phyloP scores from a whole-genome alignment of 2,113 vertebrate species.

The Drymodes brunneopygia region DNA sequence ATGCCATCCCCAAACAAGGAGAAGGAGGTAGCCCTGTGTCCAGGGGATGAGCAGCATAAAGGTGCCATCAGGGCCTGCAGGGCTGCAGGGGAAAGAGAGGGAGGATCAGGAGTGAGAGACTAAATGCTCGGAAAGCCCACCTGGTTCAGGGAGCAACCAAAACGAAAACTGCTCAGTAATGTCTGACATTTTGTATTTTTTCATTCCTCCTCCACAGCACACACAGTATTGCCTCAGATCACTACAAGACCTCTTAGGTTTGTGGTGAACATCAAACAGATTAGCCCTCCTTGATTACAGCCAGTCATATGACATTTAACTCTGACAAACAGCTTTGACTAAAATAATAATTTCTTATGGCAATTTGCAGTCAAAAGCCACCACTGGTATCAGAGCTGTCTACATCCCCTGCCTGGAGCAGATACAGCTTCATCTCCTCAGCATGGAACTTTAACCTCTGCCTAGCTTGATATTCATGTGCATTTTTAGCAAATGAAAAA shows the following conservation, averaged over 20 bases:
- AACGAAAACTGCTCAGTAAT: neutral
- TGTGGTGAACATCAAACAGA: neutral
- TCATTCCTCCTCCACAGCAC: neutral
- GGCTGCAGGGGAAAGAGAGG: neutral
- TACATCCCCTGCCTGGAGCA: neutral
- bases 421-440: neutral
- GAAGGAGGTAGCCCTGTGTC: neutral
- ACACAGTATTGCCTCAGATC: neutral
- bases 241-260: neutral
- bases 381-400: fast-evolving
- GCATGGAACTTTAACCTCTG: neutral
- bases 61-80: neutral
- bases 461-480: neutral
- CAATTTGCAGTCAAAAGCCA: neutral
- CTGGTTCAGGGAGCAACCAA: neutral
- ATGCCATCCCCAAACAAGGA: neutral
- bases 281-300: neutral
- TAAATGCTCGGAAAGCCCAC: neutral
- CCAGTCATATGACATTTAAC: neutral
- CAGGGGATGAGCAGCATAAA: neutral
- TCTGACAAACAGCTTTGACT: neutral
- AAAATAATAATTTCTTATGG: neutral
- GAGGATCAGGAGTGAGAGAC: neutral
- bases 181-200: neutral
- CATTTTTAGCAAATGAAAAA: neutral